Percentiles rank a stretch among this genome's conserved stretches.
Evolutionary conservation across 2,797 vertebrate genomes (phyloP).

Genomic region (Clarias platycephalus): DNA sequence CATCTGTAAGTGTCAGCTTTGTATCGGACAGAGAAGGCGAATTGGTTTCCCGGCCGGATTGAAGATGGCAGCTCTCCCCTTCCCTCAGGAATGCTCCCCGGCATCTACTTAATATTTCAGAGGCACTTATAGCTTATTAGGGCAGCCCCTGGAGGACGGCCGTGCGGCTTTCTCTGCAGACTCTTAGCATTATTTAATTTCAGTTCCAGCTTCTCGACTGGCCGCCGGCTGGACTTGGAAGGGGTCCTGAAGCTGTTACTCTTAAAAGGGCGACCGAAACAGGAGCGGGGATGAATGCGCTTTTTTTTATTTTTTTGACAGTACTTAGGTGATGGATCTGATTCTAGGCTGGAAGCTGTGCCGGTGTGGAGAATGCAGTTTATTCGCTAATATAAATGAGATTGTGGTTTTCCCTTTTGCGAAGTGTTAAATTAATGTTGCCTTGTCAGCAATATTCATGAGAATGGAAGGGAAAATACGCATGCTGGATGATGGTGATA

Average conservation of each 20-base stretch:
- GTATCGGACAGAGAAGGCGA: slow-evolving; percentile 51
- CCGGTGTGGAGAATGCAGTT: background rate
- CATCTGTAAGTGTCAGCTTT: slow-evolving; percentile 49
- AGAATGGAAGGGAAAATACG: background rate
- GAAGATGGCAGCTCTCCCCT: slow-evolving; percentile 70
- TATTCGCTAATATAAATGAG: background rate
- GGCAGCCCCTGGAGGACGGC: slow-evolving; percentile 55
- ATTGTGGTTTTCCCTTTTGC: slow-evolving; percentile 3
- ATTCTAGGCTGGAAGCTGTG: background rate
- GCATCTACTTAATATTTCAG: slow-evolving; percentile 82
- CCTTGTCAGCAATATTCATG: slow-evolving; percentile 15
- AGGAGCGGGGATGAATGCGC: slow-evolving; percentile 21
- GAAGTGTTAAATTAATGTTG: background rate
- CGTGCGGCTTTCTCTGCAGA: slow-evolving; percentile 40
- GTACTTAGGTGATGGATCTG: slow-evolving; percentile 11
- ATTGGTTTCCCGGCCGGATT: slow-evolving; percentile 72
- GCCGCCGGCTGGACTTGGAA: slow-evolving; percentile 28
- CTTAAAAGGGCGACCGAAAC: slow-evolving; percentile 40
- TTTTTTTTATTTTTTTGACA: background rate
- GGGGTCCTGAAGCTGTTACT: slow-evolving; percentile 30
- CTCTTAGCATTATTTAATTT: slow-evolving; percentile 63
- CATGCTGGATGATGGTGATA: slow-evolving; percentile 8
- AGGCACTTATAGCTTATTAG: slow-evolving; percentile 81
- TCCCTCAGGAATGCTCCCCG: slow-evolving; percentile 71
- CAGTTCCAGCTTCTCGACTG: slow-evolving; percentile 54